These are phyloP conservation scores for Kradibia gibbosae DNA, from an alignment of 1,140 invertebrate genomes.

Conservation along the genomic window DNA sequence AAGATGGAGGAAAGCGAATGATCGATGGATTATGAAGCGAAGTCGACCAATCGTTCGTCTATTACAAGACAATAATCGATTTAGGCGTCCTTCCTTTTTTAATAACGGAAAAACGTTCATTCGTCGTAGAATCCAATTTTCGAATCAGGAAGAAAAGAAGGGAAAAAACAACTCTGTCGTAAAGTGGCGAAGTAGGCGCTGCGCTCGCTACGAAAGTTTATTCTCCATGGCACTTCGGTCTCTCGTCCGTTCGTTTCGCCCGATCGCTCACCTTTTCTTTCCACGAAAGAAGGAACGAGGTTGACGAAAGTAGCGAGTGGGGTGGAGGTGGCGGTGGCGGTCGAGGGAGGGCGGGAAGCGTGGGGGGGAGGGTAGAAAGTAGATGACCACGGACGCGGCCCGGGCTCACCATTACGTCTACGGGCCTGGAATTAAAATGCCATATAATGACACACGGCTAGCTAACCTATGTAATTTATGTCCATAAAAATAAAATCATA, in stretches of 20 bases:
- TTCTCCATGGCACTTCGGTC: conserved; percentile 17
- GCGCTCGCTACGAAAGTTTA: conserved; percentile 19
- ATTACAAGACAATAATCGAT: conserved; percentile 27
- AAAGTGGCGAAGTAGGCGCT: conserved; percentile 40
- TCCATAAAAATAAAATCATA: conserved; percentile 73
- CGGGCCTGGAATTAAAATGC: conserved; percentile 72
- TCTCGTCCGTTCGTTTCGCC: conserved; percentile 27
- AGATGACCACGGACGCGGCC: conserved; percentile 54
- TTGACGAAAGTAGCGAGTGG: conserved; percentile 31
- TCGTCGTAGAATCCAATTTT: not conserved
- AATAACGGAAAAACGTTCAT: conserved; percentile 36
- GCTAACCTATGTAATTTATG: conserved; percentile 69
- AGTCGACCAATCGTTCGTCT: too few species aligned
- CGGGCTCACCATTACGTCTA: conserved; percentile 69
- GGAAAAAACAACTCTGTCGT: conserved; percentile 24
- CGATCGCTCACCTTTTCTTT: not conserved
- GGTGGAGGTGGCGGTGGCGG: conserved; percentile 49
- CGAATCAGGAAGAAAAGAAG: not conserved
- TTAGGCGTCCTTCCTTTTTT: conserved; percentile 26
- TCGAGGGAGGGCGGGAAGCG: not conserved
- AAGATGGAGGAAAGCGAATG: too few species aligned
- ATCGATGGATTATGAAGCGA: too few species aligned
- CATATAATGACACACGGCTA: conserved; percentile 72
- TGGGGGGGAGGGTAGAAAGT: conserved; percentile 24
- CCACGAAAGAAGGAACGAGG: not conserved